Percentiles rank a stretch among this genome's conserved stretches.
Evolutionary conservation across 2,113 vertebrate species (phyloP).

Genomic region (Desmodus rotundus): DNA sequence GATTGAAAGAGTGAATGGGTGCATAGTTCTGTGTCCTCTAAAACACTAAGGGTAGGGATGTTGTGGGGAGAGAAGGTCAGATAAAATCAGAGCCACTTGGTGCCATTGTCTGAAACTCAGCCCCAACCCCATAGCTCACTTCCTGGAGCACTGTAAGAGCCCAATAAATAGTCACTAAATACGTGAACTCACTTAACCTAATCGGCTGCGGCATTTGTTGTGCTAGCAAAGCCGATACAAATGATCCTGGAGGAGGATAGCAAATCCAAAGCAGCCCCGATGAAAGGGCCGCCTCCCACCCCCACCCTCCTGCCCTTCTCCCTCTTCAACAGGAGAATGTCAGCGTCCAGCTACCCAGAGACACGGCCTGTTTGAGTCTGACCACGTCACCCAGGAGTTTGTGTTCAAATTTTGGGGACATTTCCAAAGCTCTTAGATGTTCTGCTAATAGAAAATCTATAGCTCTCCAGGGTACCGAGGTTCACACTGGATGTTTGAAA

Average conservation of each 20-base stretch:
- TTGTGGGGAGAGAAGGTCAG: not conserved
- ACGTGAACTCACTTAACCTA: not conserved
- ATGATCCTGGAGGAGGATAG: not conserved
- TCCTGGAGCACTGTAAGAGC: not conserved
- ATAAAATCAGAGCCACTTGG: not conserved
- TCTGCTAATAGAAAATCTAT: conserved; percentile 41
- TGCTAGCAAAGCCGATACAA: not conserved
- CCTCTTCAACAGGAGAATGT: not conserved
- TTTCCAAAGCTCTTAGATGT: not conserved
- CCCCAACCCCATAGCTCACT: not conserved
- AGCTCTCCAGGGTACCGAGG: not conserved
- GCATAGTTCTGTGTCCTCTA: not conserved
- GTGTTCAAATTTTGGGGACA: not conserved
- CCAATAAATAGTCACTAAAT: not conserved
- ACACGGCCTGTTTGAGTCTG: not conserved
- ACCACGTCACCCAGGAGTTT: not conserved
- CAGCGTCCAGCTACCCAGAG: not conserved
- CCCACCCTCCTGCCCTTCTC: not conserved
- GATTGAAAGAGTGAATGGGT: not conserved
- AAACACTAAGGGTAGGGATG: not conserved
- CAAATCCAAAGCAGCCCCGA: not conserved
- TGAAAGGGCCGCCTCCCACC: not conserved
- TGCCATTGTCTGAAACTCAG: not conserved
- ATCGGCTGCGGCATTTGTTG: not conserved
- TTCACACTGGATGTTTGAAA: conserved; percentile 28